Evolutionary conservation across 2,797 vertebrate genomes (phyloP).

Genomic region (Cossypha polioptera): DNA sequence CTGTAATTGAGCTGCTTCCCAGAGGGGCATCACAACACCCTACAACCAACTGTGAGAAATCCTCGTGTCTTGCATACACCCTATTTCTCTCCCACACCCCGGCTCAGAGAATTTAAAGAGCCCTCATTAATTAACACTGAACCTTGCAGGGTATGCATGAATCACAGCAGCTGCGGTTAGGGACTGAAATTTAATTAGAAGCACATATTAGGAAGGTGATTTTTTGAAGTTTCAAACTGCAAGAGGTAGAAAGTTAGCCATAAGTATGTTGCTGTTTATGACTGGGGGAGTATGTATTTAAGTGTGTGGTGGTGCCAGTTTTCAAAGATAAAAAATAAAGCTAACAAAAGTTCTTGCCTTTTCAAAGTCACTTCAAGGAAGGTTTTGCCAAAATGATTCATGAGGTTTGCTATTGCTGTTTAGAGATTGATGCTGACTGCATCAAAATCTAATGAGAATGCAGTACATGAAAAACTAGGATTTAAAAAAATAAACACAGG

Average conservation of each 20-base stretch:
- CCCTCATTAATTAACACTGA: conserved; percentile 73
- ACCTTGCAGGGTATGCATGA: conserved; percentile 57
- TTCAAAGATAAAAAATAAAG: conserved; percentile 2
- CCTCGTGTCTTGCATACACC: neutral
- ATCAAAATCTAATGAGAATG: neutral
- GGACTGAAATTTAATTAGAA: conserved; percentile 77
- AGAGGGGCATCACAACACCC: conserved; percentile 15
- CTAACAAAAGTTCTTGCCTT: neutral
- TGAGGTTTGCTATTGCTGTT: neutral
- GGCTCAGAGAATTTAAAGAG: conserved; percentile 67
- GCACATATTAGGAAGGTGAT: conserved; percentile 31
- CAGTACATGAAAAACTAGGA: neutral
- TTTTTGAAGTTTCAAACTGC: conserved; percentile 30
- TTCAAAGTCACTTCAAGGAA: conserved; percentile 2
- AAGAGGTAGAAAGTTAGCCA: conserved; percentile 9
- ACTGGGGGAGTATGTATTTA: neutral
- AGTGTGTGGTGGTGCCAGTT: neutral
- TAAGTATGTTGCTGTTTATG: neutral
- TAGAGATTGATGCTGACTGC: conserved; percentile 4
- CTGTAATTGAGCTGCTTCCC: conserved; percentile 25
- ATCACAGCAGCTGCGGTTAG: conserved; percentile 57
- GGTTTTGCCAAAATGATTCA: conserved; percentile 14
- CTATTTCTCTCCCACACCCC: neutral
- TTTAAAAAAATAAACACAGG: neutral
- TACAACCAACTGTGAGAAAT: conserved; percentile 47